Evolutionary conservation across 2,888 invertebrate species (phyloP), one percentile per base, ranked within the genome.

Genomic region (Cosmia trapezina): DNA sequence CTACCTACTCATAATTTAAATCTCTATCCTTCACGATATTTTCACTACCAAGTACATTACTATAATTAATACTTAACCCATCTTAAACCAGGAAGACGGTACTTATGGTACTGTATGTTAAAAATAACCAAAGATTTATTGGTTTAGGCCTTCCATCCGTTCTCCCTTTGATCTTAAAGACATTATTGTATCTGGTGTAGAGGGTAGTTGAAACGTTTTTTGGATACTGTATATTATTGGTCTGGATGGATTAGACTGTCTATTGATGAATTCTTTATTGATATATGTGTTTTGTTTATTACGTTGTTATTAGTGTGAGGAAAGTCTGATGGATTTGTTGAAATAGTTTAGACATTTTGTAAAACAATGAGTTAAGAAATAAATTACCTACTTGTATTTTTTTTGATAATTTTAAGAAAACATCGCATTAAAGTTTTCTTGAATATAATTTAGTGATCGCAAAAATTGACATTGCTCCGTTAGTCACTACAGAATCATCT

Each of bases 51-150:
- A 69, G 56, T 71, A 67, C 59, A 61, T 69, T 59, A 3, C 73
- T 78, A 70, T 83, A 83, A 84, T 83, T 81, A 83, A 80, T 85
- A n/a, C n/a, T n/a, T n/a, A 73, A 69, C 62, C 56, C 63, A 72
- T 75, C 63, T 33, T 45, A 59, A 59, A 68, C 75, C 84, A 87
- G 88, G 88, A 88, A 86, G 83, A 43, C 43, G 33, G 70, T 87
- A 88, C 88, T 88, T 87, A 86, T 73, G 73, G 66, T 64, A 71
- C 70, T 73, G 78, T 72, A 66, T 70, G 86, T 82, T 80, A 76
- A 86, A 85, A 86, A 85, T 86, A 84, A 76, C 69, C 64, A 71
- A 79, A 37, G 67, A 85, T 87, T 87, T 89, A 89, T 89, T 84
- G 57, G 80, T 80, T 68, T 45, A 76, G 78, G 67, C 81, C 86